Evolutionary conservation across 2,113 vertebrate genomes (phyloP).

Genomic region (Heterocephalus glaber): DNA sequence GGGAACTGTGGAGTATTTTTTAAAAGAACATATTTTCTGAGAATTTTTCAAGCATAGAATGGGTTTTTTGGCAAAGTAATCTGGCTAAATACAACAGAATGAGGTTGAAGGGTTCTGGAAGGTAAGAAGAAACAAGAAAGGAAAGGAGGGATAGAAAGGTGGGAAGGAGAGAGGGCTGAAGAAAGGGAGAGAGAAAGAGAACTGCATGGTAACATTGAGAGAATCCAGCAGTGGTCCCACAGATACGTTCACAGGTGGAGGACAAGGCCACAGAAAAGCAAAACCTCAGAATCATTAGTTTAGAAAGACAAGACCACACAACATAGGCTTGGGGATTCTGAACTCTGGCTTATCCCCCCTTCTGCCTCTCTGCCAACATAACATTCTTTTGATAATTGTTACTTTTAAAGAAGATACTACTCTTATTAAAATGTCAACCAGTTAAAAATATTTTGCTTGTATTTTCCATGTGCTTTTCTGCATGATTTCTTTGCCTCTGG

Average conservation of each 20-base stretch:
- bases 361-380: conserved; percentile 28
- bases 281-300: neutral
- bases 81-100: neutral
- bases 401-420: conserved; percentile 73
- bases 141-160: neutral
- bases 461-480: conserved; percentile 71
- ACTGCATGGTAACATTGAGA: neutral
- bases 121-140: neutral
- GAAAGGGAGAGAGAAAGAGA: no score
- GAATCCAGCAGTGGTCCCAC: neutral
- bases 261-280: neutral
- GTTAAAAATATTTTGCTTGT: conserved; percentile 70
- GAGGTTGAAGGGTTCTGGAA: neutral
- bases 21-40: neutral
- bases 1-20: neutral
- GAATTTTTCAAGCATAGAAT: neutral
- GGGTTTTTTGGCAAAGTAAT: neutral
- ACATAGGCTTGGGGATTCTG: neutral
- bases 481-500: conserved; percentile 46
- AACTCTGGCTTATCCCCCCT: conserved; percentile 2
- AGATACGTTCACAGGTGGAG: neutral
- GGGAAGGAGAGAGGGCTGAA: no score
- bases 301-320: neutral
- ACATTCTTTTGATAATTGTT: conserved; percentile 66
- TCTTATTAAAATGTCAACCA: conserved; percentile 67